phyloP scores from a whole-genome alignment of 1,140 invertebrate species.

The Yoshiicerus persimilis region DNA sequence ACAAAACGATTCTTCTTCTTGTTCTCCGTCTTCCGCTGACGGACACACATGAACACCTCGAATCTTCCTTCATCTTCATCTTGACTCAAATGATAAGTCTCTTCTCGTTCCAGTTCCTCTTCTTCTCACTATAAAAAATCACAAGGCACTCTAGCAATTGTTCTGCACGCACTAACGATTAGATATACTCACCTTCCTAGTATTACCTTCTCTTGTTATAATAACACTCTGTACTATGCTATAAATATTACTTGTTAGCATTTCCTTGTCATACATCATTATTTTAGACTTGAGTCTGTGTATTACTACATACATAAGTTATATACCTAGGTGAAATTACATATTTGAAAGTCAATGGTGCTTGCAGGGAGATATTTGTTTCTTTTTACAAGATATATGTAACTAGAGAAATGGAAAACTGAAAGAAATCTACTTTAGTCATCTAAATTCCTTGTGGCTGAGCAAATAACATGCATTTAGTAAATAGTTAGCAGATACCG shows the following conservation, averaged over 20 bases:
- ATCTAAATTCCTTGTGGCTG: neutral
- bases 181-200: neutral
- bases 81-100: neutral
- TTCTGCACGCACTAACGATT: neutral
- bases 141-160: neutral
- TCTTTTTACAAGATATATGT: neutral
- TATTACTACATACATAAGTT: too few relatives aligned
- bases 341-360: neutral
- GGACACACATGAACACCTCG: slow-evolving; percentile 36
- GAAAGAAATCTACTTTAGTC: neutral
- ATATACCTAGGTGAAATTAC: too few relatives aligned
- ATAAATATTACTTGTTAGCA: neutral
- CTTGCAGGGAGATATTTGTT: neutral
- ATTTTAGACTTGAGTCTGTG: too few relatives aligned
- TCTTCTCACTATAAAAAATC: neutral
- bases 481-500: neutral
- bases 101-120: neutral
- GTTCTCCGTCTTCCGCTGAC: slow-evolving; percentile 16
- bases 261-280: too few relatives aligned
- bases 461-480: neutral
- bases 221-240: neutral
- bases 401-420: neutral
- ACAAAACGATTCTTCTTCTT: slow-evolving; percentile 35
- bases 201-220: neutral
- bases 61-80: slow-evolving; percentile 19